Base-by-base conservation (phyloP, 2,113 vertebrate species). In the Morone chrysops region DNA sequence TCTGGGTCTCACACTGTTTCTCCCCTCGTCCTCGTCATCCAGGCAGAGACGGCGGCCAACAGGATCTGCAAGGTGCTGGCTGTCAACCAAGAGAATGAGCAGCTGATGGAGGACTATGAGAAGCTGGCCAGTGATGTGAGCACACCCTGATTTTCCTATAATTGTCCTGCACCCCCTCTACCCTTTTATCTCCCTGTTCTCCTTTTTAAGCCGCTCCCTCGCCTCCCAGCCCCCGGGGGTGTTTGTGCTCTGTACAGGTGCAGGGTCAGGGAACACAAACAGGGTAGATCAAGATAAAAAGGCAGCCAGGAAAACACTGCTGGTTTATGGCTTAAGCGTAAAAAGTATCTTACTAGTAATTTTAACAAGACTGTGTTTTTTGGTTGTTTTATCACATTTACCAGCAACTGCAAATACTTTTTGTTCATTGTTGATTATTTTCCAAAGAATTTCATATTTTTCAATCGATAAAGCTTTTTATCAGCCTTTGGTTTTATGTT, bases 101-200 rank as follows among this genome's bases (percentile, higher is more conserved):
- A 98, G 94, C 96, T 99, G 86, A 99, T 99, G 98, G 98, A 99
- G 93, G 97, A 99, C 94, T 99, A 99, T 2, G 98, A 99, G 94
- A 99, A 97, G 94, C 96, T 99, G 94, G 98, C 98, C 94, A 99
- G 97, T 77, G 98, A 99, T 94, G 98, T 99, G 96, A 94, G 98
- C 97, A 86, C 85, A 65, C 85, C 50, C 74, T 5, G 1, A 13
- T 47, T 70, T 81, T 47, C 80, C 87, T 83, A 36, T 25, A 18
- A 47, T 70, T 62, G 12, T 47, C 83, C 82, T 73, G 83, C 81
- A 73, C 70, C 60, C 40, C 59, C 62, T 81, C 57, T 48, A 22
- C 17, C 83, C 80, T 20, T 20, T 56, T 59, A 0, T 47, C 62
- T 40, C 53, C 66, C 62, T 6, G 10, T 12, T 51, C 56, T 56